Percentiles rank a stretch among this genome's conserved stretches.
These are phyloP conservation scores for Frankliniella fusca DNA, from an alignment of 2,888 invertebrate species.

Conservation along the genomic window DNA sequence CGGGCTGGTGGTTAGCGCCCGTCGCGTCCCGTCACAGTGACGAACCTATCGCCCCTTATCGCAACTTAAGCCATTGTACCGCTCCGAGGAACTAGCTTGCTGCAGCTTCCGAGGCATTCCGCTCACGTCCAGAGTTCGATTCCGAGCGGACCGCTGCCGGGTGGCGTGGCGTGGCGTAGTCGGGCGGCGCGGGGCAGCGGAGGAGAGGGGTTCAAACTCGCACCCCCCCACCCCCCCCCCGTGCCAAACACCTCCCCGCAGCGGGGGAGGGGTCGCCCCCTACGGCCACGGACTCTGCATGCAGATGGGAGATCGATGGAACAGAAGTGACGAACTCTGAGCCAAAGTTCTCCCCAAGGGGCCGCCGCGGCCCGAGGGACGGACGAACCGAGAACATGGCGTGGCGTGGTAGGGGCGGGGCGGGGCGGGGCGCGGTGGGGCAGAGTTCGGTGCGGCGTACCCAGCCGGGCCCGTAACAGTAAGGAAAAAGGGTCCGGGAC, in stretches of 20 bases:
- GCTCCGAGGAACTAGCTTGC: conserved; percentile 14
- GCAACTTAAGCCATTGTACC: conserved; percentile 22
- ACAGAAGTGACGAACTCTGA: conserved; percentile 24
- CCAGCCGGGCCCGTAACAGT: too few species aligned
- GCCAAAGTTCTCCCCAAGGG: conserved; percentile 14
- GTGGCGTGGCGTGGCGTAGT: background rate
- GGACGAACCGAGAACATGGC: background rate
- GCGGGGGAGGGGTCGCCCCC: background rate
- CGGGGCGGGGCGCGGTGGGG: background rate
- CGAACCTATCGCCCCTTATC: conserved; percentile 17
- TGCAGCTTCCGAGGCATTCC: background rate
- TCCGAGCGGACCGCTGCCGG: conserved; percentile 1
- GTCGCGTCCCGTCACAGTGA: background rate
- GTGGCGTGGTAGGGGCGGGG: background rate
- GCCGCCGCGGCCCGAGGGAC: background rate
- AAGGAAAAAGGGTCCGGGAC: too few species aligned
- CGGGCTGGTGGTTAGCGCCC: conserved; percentile 17
- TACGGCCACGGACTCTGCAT: conserved; percentile 9
- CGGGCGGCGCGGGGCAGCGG: background rate
- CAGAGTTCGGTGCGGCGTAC: background rate
- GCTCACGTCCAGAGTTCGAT: conserved; percentile 25
- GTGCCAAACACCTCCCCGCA: background rate
- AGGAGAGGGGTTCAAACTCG: background rate
- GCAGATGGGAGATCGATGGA: conserved; percentile 25
- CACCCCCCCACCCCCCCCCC: too few species aligned